Evolutionary conservation across 2,113 vertebrate genomes (phyloP).

Genomic region (Malurus melanocephalus): DNA sequence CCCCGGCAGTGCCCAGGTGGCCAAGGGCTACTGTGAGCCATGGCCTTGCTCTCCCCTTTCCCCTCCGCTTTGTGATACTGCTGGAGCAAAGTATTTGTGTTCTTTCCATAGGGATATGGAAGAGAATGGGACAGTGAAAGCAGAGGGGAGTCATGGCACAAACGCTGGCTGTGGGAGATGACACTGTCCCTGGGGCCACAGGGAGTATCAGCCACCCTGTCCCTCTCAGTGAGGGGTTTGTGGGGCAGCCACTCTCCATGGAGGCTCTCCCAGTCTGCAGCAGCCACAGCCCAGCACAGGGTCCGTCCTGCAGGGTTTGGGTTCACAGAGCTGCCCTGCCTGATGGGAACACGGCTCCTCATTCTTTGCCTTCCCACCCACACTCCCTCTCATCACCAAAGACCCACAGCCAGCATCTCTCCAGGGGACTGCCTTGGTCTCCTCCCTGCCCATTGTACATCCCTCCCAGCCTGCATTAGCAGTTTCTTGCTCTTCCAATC

Average conservation of each 20-base stretch:
- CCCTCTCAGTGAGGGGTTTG: accelerated
- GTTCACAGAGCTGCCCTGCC: neutral
- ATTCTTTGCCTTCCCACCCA: neutral
- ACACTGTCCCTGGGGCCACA: accelerated
- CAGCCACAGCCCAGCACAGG: neutral
- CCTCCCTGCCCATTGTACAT: neutral
- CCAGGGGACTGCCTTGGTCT: neutral
- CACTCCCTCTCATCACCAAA: neutral
- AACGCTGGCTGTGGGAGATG: neutral
- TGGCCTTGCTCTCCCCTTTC: neutral
- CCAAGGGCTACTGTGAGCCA: neutral
- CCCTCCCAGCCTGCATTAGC: neutral
- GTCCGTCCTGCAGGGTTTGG: neutral
- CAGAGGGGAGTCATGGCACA: neutral
- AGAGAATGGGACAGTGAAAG: accelerated
- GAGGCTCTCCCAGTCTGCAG: neutral
- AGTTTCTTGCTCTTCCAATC: neutral
- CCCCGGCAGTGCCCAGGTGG: neutral
- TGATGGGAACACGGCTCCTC: neutral
- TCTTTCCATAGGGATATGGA: neutral
- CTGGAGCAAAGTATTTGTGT: neutral
- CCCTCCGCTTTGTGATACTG: neutral
- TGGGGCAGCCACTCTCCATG: accelerated
- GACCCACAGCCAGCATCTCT: accelerated
- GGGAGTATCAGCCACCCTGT: neutral